These are phyloP conservation scores for Mixornis gularis DNA, from an alignment of 2,113 vertebrate species.

Conservation along the genomic window DNA sequence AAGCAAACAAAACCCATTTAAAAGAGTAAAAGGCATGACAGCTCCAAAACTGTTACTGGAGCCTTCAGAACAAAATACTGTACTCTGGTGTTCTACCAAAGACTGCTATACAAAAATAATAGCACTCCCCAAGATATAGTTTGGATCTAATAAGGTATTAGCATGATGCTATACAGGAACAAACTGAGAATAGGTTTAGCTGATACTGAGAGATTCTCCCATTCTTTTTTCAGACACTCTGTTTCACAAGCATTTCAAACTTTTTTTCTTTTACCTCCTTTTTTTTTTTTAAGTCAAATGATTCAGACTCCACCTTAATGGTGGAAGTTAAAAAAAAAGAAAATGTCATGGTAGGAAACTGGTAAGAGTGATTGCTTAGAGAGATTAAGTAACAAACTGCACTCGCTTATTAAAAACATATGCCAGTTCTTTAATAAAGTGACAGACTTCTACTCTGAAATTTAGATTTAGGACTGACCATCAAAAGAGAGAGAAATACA, in stretches of 20 bases:
- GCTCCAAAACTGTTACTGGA: neutral
- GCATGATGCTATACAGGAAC: neutral
- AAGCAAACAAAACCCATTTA: conserved; percentile 46
- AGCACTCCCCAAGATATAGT: neutral
- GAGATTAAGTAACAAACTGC: conserved; percentile 26
- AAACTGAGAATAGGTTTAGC: neutral
- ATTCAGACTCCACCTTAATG: neutral
- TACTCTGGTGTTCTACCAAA: neutral
- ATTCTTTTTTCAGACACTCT: conserved; percentile 44
- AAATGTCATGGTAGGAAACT: neutral
- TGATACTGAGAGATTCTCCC: neutral
- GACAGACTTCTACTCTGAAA: conserved; percentile 9
- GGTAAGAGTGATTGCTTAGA: neutral
- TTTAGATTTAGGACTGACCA: conserved; percentile 49
- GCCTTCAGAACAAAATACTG: neutral
- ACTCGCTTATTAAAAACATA: conserved; percentile 38
- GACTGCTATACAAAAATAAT: neutral
- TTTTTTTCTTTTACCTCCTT: neutral
- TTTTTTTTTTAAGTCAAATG: neutral
- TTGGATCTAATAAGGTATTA: neutral
- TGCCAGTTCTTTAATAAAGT: conserved; percentile 43
- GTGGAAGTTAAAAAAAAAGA: neutral
- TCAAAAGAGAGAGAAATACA: conserved; percentile 33
- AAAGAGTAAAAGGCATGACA: conserved; percentile 16
- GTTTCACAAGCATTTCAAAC: neutral